phyloP scores from a whole-genome alignment of 2,888 invertebrate genomes.

The Conchocele bisecta region DNA sequence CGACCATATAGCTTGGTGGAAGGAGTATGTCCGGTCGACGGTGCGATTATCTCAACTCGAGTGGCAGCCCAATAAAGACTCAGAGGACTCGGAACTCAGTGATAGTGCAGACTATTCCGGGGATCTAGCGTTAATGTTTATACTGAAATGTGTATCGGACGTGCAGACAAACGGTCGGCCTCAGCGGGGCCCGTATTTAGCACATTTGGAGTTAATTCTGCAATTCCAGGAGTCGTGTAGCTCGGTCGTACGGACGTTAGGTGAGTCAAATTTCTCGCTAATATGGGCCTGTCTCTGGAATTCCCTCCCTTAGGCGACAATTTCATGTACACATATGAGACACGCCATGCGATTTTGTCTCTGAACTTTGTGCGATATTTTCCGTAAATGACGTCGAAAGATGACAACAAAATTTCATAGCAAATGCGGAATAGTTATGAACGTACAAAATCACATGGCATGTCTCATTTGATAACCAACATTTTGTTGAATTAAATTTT shows the following conservation, averaged over 20 bases:
- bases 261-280: constrained; percentile 32
- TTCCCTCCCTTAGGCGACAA: no score
- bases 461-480: no score
- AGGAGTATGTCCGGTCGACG: constrained; percentile 89
- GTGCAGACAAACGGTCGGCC: constrained; percentile 55
- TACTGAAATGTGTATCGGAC: constrained; percentile 71
- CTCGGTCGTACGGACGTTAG: constrained; percentile 28
- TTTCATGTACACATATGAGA: no score
- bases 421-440: no score
- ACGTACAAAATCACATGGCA: no score
- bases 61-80: constrained; percentile 57
- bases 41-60: constrained; percentile 85
- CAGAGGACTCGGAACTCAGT: no score
- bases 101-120: constrained; percentile 72
- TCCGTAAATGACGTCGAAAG: no score
- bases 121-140: constrained; percentile 76
- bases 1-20: constrained; percentile 81
- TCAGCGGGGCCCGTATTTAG: constrained; percentile 92
- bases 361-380: no score
- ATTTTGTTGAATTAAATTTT: no score
- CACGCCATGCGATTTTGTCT: no score
- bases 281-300: no score
- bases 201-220: constrained; percentile 87
- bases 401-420: no score
- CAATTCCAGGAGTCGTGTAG: constrained; percentile 43